Evolutionary conservation across 2,888 invertebrate genomes (phyloP).

Genomic region (Calameuta idolon): DNA sequence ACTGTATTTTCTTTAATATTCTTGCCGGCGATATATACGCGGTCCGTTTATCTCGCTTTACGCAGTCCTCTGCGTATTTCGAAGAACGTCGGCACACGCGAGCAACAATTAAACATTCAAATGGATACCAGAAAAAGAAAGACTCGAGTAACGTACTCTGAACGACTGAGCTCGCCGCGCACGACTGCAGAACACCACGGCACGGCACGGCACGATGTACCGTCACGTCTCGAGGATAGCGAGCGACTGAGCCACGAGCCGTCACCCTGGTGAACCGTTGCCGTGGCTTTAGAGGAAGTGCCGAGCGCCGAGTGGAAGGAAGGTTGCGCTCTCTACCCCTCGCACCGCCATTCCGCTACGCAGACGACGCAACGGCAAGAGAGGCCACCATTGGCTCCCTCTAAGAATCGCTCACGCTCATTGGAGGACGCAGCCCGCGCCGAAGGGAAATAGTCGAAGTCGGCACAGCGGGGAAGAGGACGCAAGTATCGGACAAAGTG

Average conservation of each 20-base stretch:
- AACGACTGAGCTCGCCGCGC: constrained; percentile 20
- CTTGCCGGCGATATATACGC: not conserved
- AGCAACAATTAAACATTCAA: not conserved
- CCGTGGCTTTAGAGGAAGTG: constrained; percentile 47
- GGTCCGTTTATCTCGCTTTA: not conserved
- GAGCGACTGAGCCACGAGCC: constrained; percentile 56
- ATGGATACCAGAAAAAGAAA: constrained; percentile 12
- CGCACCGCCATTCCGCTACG: constrained; percentile 12
- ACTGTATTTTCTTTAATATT: not conserved
- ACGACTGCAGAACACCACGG: constrained; percentile 25
- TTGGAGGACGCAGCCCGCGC: constrained; percentile 18
- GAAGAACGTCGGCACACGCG: not conserved
- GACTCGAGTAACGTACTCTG: constrained; percentile 24
- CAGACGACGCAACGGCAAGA: constrained; percentile 38
- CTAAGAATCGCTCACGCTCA: constrained; percentile 13
- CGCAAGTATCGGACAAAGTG: constrained; percentile 17
- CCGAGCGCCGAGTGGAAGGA: constrained; percentile 43
- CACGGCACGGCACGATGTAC: constrained; percentile 33
- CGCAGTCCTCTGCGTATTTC: not conserved
- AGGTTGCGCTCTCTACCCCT: constrained; percentile 37
- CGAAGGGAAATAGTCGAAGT: constrained; percentile 57
- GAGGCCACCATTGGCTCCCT: constrained; percentile 36
- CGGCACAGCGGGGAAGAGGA: constrained; percentile 13
- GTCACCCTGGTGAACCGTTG: constrained; percentile 27
- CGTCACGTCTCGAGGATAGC: constrained; percentile 51